Percentiles rank a stretch among this genome's conserved stretches.
These are phyloP conservation scores for Atta cephalotes DNA, from an alignment of 1,140 invertebrate genomes.

Conservation along the genomic window DNA sequence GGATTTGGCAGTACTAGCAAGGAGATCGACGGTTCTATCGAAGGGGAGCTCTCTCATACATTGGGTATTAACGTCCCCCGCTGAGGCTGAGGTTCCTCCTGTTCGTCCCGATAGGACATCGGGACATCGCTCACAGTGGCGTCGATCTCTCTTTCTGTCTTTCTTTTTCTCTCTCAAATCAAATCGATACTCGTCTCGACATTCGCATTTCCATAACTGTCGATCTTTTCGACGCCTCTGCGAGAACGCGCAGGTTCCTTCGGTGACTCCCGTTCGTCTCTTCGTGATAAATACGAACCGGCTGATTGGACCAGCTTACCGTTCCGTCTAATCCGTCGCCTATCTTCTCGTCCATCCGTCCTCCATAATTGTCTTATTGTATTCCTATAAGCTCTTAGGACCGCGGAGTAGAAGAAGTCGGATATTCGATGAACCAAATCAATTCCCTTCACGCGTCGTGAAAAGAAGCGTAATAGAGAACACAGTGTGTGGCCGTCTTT, in stretches of 20 bases:
- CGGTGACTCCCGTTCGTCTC: slow-evolving; percentile 58
- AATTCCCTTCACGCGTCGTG: slow-evolving; percentile 44
- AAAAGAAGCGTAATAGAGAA: background rate
- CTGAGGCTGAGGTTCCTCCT: slow-evolving; percentile 72
- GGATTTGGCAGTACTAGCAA: slow-evolving; percentile 68
- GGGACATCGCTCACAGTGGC: slow-evolving; percentile 49
- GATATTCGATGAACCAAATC: slow-evolving; percentile 64
- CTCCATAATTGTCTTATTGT: slow-evolving; percentile 81
- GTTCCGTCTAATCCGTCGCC: slow-evolving; percentile 77
- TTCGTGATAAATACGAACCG: slow-evolving; percentile 75
- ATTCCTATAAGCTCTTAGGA: slow-evolving; percentile 64
- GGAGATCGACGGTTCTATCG: slow-evolving; percentile 62
- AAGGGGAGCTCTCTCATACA: slow-evolving; percentile 19
- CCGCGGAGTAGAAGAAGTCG: slow-evolving; percentile 4
- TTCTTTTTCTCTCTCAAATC: background rate
- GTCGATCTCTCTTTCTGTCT: slow-evolving; percentile 6
- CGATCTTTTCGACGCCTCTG: slow-evolving; percentile 49
- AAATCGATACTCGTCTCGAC: slow-evolving; percentile 30
- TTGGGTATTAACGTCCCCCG: slow-evolving; percentile 72
- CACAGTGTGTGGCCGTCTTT: background rate
- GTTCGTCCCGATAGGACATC: slow-evolving; percentile 48
- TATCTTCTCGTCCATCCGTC: slow-evolving; percentile 78
- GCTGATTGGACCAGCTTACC: slow-evolving; percentile 74
- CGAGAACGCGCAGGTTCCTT: background rate
- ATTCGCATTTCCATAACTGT: slow-evolving; percentile 27